Conservation (phyloP, 2,113 vertebrate genomes). For the Gobio gobio region DNA sequence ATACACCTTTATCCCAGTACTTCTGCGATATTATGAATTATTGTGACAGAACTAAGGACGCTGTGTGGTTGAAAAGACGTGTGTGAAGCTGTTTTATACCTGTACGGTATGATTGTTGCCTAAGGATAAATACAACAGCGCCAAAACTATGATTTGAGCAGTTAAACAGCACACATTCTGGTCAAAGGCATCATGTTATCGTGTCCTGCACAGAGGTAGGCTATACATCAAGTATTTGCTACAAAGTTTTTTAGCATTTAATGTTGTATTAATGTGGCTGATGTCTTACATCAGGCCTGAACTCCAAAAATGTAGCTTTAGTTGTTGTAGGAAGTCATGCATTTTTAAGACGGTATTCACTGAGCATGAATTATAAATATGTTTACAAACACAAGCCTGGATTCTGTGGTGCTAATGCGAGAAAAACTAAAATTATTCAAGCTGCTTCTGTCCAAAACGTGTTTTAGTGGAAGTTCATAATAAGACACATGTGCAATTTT, state of each 20-base stretch:
- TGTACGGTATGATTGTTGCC: no score
- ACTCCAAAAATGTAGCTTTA: not conserved
- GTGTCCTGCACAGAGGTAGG: no score
- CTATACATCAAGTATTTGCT: not conserved
- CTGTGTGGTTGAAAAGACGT: no score
- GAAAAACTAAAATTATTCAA: not conserved
- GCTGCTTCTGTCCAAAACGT: not conserved
- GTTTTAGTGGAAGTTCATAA: constrained; percentile 6
- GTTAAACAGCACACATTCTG: not conserved
- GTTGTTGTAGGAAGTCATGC: not conserved
- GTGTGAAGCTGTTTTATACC: no score
- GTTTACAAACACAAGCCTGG: not conserved
- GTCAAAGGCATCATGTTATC: not conserved
- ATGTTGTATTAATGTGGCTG: not conserved
- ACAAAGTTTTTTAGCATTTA: not conserved
- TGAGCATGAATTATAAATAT: constrained; percentile 16
- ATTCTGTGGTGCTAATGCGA: not conserved
- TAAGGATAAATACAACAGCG: no score
- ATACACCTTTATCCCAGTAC: no score
- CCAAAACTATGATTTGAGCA: not conserved
- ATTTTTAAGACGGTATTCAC: not conserved
- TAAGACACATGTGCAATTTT: constrained; percentile 29
- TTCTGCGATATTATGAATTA: no score
- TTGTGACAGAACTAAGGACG: no score
- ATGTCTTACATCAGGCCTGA: not conserved